These are phyloP conservation scores for Temnothorax curvispinosus DNA, from an alignment of 1,140 invertebrate species.

Conservation along the genomic window DNA sequence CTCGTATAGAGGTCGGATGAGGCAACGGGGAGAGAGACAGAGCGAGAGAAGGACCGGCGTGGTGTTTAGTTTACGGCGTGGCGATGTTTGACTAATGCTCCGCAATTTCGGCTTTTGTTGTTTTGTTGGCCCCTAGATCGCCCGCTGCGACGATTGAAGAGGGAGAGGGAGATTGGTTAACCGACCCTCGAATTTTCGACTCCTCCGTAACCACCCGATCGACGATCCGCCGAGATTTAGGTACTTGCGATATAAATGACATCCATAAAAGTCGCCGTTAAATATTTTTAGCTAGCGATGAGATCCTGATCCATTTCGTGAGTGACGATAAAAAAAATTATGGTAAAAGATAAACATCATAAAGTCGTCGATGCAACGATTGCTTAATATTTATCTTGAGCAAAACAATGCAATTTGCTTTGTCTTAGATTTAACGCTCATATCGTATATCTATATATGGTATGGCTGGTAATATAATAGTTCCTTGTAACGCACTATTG, in stretches of 20 bases:
- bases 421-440: not conserved
- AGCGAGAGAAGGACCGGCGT: constrained; percentile 13
- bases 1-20: not conserved
- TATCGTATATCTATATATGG: not conserved
- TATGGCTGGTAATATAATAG: not conserved
- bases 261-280: not conserved
- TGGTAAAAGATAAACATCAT: not conserved
- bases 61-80: constrained; percentile 75
- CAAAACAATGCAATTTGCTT: not conserved
- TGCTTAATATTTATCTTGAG: not conserved
- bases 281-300: not conserved
- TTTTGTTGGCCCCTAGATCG: constrained; percentile 54
- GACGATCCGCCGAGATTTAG: constrained; percentile 62
- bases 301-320: not conserved
- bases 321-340: not conserved
- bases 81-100: constrained; percentile 79
- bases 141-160: constrained; percentile 66
- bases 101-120: constrained; percentile 75
- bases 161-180: constrained; percentile 64
- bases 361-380: not conserved
- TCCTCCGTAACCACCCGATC: constrained; percentile 55
- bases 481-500: constrained; percentile 30
- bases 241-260: constrained; percentile 6
- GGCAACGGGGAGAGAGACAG: not conserved
- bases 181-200: constrained; percentile 65